Evolutionary conservation across 2,888 invertebrate genomes (phyloP).

Genomic region (Drosophila limbata): DNA sequence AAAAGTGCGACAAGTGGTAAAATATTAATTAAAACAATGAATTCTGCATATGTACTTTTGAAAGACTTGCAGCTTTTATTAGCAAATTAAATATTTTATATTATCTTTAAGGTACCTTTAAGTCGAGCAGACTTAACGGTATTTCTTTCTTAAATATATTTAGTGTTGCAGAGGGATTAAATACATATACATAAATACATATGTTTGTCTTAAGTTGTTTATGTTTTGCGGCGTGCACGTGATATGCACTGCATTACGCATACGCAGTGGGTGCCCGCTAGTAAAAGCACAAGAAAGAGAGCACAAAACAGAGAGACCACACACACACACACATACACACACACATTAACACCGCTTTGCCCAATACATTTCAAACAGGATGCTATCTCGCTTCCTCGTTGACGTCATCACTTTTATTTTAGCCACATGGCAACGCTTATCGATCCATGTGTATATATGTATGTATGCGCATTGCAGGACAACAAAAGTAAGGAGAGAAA

Average conservation of each 20-base stretch:
- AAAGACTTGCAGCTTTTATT: too few species aligned
- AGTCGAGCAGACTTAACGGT: too few species aligned
- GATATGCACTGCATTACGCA: conserved; percentile 56
- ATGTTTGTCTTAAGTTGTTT: conserved; percentile 24
- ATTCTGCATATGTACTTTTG: too few species aligned
- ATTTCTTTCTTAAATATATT: too few species aligned
- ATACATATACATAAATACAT: too few species aligned
- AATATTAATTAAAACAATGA: background rate
- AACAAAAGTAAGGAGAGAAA: conserved; percentile 5
- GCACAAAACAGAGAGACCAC: conserved; percentile 9
- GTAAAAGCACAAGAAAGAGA: conserved; percentile 13
- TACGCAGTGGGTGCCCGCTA: conserved; percentile 38
- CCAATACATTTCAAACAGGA: conserved; percentile 6
- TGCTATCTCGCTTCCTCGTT: conserved; percentile 72
- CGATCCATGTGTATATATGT: conserved; percentile 49
- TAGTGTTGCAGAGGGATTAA: too few species aligned
- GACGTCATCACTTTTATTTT: conserved; percentile 79
- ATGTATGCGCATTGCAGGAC: conserved; percentile 29
- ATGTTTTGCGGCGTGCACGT: conserved; percentile 50
- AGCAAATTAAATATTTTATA: too few species aligned
- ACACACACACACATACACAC: conserved; percentile 19
- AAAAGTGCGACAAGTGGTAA: background rate
- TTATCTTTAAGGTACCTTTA: too few species aligned
- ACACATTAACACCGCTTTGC: conserved; percentile 7
- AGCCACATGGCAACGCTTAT: conserved; percentile 75